Conservation (phyloP, 2,797 vertebrate genomes). For the Apodemus agrarius region DNA sequence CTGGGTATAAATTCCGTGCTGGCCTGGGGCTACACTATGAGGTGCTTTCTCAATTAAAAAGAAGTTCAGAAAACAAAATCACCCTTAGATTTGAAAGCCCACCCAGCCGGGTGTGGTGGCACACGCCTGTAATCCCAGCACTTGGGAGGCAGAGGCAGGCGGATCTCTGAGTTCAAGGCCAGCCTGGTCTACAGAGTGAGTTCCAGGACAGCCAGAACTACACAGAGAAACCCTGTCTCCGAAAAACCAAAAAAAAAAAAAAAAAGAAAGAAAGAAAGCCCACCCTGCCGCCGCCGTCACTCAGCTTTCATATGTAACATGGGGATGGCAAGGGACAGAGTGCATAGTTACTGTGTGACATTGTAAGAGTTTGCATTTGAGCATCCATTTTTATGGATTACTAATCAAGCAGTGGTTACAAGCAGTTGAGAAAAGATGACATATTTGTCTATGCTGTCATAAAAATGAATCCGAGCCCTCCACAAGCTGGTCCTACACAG, state of each 20-base stretch:
- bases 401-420: background rate
- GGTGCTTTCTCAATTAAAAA: background rate
- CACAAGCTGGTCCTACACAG: background rate
- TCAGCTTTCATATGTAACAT: background rate
- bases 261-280: too few species aligned
- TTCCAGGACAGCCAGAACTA: too few species aligned
- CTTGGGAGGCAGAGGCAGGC: too few species aligned
- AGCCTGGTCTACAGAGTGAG: too few species aligned
- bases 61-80: background rate
- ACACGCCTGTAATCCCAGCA: too few species aligned
- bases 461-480: background rate
- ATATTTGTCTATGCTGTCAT: background rate
- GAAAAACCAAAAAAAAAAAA: too few species aligned
- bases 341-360: background rate
- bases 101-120: too few species aligned
- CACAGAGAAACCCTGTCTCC: too few species aligned
- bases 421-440: background rate
- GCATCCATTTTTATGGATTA: background rate
- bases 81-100: background rate
- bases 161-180: too few species aligned
- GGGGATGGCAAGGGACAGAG: background rate
- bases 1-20: background rate
- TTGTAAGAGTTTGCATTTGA: conserved; percentile 9
- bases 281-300: background rate
- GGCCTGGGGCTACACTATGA: background rate